phyloP scores from a whole-genome alignment of 2,888 invertebrate species.

The Vandiemenella viatica region DNA sequence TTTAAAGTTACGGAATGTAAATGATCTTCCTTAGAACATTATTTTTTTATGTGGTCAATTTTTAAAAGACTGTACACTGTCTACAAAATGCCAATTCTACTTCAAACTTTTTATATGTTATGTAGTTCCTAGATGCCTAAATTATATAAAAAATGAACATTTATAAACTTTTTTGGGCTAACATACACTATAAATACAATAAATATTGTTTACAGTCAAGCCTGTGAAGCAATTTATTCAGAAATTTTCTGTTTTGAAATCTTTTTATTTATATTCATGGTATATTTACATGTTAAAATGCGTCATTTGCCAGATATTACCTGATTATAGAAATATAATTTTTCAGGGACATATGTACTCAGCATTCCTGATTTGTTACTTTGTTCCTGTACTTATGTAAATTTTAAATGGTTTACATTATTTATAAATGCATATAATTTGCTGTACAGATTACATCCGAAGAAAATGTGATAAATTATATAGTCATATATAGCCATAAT shows the following conservation, averaged over 20 bases:
- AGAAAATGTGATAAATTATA: background rate
- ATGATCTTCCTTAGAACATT: background rate
- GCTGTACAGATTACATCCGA: background rate
- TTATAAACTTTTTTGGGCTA: too few relatives aligned
- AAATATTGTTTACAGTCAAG: too few relatives aligned
- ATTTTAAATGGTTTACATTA: constrained; percentile 2
- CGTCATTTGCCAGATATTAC: too few relatives aligned
- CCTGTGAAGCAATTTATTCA: too few relatives aligned
- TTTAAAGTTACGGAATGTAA: too few relatives aligned
- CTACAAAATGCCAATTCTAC: too few relatives aligned
- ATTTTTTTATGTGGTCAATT: background rate
- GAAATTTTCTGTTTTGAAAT: too few relatives aligned
- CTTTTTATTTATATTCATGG: too few relatives aligned
- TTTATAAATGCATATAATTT: constrained; percentile 3
- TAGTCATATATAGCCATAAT: background rate
- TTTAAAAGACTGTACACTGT: background rate
- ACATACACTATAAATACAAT: too few relatives aligned
- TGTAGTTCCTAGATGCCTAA: background rate
- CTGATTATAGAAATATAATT: too few relatives aligned
- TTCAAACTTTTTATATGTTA: background rate
- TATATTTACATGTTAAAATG: too few relatives aligned
- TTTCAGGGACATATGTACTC: too few relatives aligned
- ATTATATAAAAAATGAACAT: background rate
- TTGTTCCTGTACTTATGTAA: constrained; percentile 9
- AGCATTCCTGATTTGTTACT: background rate